These are phyloP conservation scores for Acrossocheilus fasciatus DNA, from an alignment of 2,797 vertebrate genomes.

Conservation along the genomic window DNA sequence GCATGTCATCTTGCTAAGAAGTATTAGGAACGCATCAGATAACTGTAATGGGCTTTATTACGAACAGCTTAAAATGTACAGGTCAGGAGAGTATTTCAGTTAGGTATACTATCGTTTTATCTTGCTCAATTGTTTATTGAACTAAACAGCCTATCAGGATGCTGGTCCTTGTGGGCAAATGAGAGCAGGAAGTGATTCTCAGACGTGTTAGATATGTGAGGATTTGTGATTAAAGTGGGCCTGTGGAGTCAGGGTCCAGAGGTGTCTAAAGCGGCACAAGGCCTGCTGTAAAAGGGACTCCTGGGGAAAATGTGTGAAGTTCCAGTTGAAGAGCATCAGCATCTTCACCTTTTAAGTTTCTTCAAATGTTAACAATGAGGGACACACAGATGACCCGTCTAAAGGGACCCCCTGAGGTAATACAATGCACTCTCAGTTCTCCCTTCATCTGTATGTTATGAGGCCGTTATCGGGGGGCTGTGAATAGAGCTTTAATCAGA, in stretches of 20 bases:
- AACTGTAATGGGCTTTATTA: constrained; percentile 47
- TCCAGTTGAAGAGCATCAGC: constrained; percentile 37
- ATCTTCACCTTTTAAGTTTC: constrained; percentile 51
- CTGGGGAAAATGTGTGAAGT: constrained; percentile 28
- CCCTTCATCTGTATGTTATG: constrained; percentile 18
- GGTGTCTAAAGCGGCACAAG: constrained; percentile 10
- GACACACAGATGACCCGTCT: not conserved
- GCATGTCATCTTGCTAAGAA: constrained; percentile 69
- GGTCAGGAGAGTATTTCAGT: constrained; percentile 32
- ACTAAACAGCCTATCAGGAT: not conserved
- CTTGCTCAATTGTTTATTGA: not conserved
- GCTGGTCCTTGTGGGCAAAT: not conserved
- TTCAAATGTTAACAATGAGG: constrained; percentile 24
- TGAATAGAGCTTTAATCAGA: constrained; percentile 43
- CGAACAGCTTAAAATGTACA: constrained; percentile 45
- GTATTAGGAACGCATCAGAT: constrained; percentile 55
- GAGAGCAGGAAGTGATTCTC: constrained; percentile 23
- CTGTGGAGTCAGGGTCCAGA: not conserved
- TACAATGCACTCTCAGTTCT: not conserved
- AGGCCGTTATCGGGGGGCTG: constrained; percentile 28
- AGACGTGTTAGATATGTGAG: constrained; percentile 20
- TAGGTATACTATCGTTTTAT: not conserved
- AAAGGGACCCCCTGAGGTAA: constrained; percentile 17
- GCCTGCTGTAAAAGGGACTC: not conserved
- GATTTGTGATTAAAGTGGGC: constrained; percentile 25